Percentiles rank a stretch among this genome's conserved stretches.
These are phyloP conservation scores for Gadopsis bispinosus DNA, from an alignment of 2,797 vertebrate genomes.

Conservation along the genomic window DNA sequence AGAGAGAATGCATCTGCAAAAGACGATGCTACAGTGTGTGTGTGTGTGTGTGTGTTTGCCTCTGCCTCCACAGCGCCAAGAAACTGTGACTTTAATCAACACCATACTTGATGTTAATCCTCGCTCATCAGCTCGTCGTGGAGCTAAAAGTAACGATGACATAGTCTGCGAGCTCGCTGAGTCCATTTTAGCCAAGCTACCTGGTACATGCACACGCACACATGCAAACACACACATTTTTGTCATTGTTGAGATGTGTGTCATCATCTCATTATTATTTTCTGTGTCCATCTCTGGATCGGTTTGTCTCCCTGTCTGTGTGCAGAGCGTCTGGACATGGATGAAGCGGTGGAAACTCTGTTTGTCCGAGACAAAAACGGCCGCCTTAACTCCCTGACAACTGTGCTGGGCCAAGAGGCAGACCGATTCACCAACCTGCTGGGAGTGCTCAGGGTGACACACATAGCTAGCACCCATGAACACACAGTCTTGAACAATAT, in stretches of 20 bases:
- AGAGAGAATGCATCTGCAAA: neutral
- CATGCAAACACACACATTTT: neutral
- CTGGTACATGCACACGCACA: slow-evolving; percentile 67
- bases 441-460: slow-evolving; percentile 79
- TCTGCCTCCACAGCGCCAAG: slow-evolving; percentile 78
- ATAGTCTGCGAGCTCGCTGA: slow-evolving; percentile 84
- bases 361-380: slow-evolving; percentile 83
- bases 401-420: slow-evolving; percentile 88
- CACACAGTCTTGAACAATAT: neutral
- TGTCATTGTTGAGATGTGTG: neutral
- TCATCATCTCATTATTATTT: neutral
- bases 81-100: slow-evolving; percentile 84
- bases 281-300: neutral
- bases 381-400: slow-evolving; percentile 89
- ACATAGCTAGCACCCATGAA: neutral
- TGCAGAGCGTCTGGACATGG: slow-evolving; percentile 86
- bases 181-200: slow-evolving; percentile 81
- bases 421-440: slow-evolving; percentile 90
- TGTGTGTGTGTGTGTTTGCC: slow-evolving; percentile 1
- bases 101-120: slow-evolving; percentile 87
- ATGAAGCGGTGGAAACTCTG: slow-evolving; percentile 80
- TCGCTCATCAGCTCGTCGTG: slow-evolving; percentile 74
- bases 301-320: neutral
- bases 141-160: slow-evolving; percentile 87
- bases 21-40: neutral